A percentile compares a stretch with the other conserved stretches of the same genome.
Conservation (phyloP, 2,797 vertebrate species). For the Phataginus tricuspis region DNA sequence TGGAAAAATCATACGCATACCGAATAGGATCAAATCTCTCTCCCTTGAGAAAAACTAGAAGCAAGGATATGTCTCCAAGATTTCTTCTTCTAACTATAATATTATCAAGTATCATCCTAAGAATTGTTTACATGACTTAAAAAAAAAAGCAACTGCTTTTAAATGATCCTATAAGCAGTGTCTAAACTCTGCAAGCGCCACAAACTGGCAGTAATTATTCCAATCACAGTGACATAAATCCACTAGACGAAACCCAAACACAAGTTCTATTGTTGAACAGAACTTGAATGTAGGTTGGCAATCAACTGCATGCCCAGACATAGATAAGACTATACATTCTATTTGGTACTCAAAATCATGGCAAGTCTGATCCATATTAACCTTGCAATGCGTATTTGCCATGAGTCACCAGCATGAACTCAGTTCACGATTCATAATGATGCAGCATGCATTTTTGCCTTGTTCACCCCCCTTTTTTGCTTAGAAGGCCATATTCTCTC, state of each 20-base stretch:
- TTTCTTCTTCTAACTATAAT: not conserved
- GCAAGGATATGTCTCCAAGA: not conserved
- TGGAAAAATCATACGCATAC: not conserved
- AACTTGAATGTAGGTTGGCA: too few species aligned
- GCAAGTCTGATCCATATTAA: not conserved
- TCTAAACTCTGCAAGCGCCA: not conserved
- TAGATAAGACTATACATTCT: not conserved
- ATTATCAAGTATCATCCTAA: not conserved
- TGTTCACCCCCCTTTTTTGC: not conserved
- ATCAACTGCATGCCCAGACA: not conserved
- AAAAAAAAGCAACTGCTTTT: not conserved
- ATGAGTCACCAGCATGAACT: not conserved
- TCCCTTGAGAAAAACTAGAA: not conserved
- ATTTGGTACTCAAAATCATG: not conserved
- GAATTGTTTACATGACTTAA: not conserved
- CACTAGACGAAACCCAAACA: not conserved
- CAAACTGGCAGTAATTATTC: not conserved
- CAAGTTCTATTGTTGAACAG: not conserved
- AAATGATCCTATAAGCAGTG: not conserved
- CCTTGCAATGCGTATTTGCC: not conserved
- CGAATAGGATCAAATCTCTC: slow-evolving; percentile 44
- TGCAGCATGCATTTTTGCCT: not conserved
- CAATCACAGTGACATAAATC: not conserved
- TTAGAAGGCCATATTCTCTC: not conserved
- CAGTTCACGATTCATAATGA: not conserved